These are phyloP conservation scores for Epinotia nisella DNA, from an alignment of 2,888 invertebrate genomes.

Conservation along the genomic window DNA sequence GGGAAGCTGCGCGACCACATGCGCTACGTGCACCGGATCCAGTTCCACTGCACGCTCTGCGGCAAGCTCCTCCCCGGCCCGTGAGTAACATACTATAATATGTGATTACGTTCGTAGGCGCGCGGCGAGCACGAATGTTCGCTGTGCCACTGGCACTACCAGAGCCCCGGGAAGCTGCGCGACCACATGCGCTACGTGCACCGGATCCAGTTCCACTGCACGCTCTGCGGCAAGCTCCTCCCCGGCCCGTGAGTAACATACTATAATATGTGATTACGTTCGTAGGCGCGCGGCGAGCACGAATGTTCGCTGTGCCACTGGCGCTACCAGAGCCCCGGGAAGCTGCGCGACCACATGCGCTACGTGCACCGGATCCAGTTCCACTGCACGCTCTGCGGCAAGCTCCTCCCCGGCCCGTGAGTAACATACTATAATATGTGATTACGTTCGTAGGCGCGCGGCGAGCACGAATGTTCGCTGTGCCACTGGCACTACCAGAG, in stretches of 20 bases:
- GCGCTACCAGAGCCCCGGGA: no score
- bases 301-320: neutral
- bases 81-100: constrained; percentile 5
- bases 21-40: constrained; percentile 15
- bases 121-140: constrained; percentile 11
- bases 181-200: no score
- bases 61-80: neutral
- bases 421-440: neutral
- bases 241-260: no score
- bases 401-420: no score
- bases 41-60: constrained; percentile 9
- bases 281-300: constrained; percentile 11
- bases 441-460: neutral
- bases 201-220: no score
- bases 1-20: constrained; percentile 14
- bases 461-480: neutral
- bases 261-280: neutral
- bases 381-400: no score
- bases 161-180: no score
- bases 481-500: constrained; percentile 5
- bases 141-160: constrained; percentile 1
- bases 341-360: no score
- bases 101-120: neutral
- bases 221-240: no score
- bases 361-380: no score